phyloP scores from a whole-genome alignment of 1,140 invertebrate species.

The Ceratoteleas bidentatus region DNA sequence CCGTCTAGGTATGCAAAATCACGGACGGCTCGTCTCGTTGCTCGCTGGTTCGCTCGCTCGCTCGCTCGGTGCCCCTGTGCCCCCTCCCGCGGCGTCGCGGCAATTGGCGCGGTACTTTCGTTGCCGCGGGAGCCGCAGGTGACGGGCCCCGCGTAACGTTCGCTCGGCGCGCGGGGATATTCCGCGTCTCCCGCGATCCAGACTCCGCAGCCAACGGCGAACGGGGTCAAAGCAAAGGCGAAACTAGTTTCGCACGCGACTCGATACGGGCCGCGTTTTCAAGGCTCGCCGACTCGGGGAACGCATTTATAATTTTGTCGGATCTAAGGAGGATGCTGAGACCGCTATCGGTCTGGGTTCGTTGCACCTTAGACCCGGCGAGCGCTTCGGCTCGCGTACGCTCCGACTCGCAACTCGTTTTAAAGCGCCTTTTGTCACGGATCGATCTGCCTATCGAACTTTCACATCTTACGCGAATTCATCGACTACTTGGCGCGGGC shows the following conservation, averaged over 20 bases:
- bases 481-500: conserved; percentile 53
- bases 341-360: conserved; percentile 48
- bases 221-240: conserved; percentile 57
- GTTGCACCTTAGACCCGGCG: conserved; percentile 45
- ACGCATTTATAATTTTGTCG: conserved; percentile 56
- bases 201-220: conserved; percentile 18
- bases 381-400: conserved; percentile 28
- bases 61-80: conserved; percentile 3
- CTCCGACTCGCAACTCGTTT: conserved; percentile 35
- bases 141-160: conserved; percentile 29
- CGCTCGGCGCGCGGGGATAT: conserved; percentile 6
- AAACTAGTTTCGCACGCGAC: conserved; percentile 66
- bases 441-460: conserved; percentile 64
- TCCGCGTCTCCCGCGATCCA: conserved; percentile 6
- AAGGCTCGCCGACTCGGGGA: conserved; percentile 33
- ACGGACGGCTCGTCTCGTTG: conserved; percentile 42
- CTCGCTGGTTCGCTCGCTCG: conserved; percentile 16
- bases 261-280: conserved; percentile 43
- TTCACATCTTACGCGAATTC: conserved; percentile 60
- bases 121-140: conserved; percentile 29
- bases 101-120: conserved; percentile 47
- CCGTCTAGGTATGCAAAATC: conserved; percentile 62
- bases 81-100: conserved; percentile 15
- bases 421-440: conserved; percentile 61
- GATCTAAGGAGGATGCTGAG: conserved; percentile 48